These are phyloP conservation scores for Burhinus bistriatus DNA, from an alignment of 2,113 vertebrate genomes.

Conservation along the genomic window DNA sequence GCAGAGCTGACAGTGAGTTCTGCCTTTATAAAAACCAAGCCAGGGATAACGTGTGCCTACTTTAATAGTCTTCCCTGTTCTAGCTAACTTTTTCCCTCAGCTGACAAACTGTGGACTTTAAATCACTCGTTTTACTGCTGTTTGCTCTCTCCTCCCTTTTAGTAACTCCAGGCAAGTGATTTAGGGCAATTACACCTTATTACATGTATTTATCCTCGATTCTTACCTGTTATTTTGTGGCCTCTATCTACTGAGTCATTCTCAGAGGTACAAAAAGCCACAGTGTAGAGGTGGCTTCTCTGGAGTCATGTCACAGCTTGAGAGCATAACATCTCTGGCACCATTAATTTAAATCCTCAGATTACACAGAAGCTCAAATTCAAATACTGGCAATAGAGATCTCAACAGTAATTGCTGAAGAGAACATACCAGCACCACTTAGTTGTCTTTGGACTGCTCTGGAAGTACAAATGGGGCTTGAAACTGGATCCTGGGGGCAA, in stretches of 20 bases:
- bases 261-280: neutral
- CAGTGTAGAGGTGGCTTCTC: neutral
- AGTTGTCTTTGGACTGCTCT: neutral
- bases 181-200: slow-evolving; percentile 5
- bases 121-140: neutral
- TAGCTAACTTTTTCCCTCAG: neutral
- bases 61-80: neutral
- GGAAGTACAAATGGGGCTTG: neutral
- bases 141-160: neutral
- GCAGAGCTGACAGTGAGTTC: neutral
- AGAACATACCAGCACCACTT: neutral
- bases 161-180: slow-evolving; percentile 1
- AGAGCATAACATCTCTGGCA: neutral
- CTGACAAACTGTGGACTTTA: neutral
- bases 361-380: neutral
- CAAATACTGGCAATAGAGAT: neutral
- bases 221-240: neutral
- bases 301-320: neutral
- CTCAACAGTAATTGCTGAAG: neutral
- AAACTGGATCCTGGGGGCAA: neutral
- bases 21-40: neutral
- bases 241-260: neutral
- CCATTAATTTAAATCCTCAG: neutral
- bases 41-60: neutral
- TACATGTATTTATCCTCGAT: neutral